Evolutionary conservation across 2,888 invertebrate genomes (phyloP).

Genomic region (Parnassius glacialis): DNA sequence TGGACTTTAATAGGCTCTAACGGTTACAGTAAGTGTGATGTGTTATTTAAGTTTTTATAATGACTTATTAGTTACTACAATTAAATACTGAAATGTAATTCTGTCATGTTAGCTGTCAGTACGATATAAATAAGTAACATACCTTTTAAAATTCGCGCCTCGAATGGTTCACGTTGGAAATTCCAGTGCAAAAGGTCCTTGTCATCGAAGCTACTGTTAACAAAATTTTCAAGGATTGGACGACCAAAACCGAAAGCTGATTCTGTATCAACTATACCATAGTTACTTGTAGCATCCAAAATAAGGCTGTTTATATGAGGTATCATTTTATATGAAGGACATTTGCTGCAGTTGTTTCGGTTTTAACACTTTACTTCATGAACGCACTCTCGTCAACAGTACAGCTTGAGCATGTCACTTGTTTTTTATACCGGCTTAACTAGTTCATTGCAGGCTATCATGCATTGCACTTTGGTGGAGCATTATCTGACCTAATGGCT

Average conservation of each 20-base stretch:
- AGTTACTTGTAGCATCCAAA: slow-evolving; percentile 55
- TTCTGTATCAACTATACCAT: slow-evolving; percentile 64
- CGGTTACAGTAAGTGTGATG: too few species aligned
- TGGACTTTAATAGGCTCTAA: too few species aligned
- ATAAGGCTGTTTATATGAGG: slow-evolving; percentile 57
- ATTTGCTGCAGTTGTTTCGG: too few species aligned
- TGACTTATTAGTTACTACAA: too few species aligned
- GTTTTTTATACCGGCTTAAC: slow-evolving; percentile 56
- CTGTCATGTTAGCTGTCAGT: too few species aligned
- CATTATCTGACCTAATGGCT: slow-evolving; percentile 32
- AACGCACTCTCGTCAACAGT: not conserved
- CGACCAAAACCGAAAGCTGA: slow-evolving; percentile 52
- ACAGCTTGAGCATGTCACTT: not conserved
- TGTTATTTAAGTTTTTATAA: too few species aligned
- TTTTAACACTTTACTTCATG: not conserved
- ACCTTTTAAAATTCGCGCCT: slow-evolving; percentile 54
- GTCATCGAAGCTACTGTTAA: slow-evolving; percentile 45
- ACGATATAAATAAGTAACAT: slow-evolving; percentile 17
- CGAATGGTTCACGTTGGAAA: slow-evolving; percentile 49
- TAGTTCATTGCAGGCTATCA: slow-evolving; percentile 53
- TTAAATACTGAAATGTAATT: too few species aligned
- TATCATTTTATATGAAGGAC: too few species aligned
- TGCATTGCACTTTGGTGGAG: slow-evolving; percentile 50
- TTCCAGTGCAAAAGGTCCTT: slow-evolving; percentile 57
- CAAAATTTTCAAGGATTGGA: slow-evolving; percentile 43